These are phyloP conservation scores for Eulimnadia texana DNA, from an alignment of 1,140 invertebrate genomes.

Conservation along the genomic window DNA sequence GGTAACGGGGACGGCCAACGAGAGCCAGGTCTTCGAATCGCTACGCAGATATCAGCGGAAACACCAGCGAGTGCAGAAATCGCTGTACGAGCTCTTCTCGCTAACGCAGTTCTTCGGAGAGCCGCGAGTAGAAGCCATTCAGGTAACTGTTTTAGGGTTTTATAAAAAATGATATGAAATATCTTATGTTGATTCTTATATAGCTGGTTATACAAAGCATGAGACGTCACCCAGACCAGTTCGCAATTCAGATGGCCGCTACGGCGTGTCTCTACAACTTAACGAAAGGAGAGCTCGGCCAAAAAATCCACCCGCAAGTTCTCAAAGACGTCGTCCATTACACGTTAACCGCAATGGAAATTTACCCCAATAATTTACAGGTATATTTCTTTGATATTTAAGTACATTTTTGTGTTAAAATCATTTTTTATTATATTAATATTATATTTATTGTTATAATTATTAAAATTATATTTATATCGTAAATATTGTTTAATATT, in stretches of 20 bases:
- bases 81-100: constrained; percentile 53
- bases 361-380: constrained; percentile 48
- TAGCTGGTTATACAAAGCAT: constrained; percentile 52
- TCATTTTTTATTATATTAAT: too few species aligned
- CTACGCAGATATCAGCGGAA: constrained; percentile 45
- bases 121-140: constrained; percentile 48
- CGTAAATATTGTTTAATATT: neutral
- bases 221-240: constrained; percentile 45
- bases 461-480: constrained; percentile 3
- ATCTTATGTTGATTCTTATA: too few species aligned
- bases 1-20: constrained; percentile 44
- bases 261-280: constrained; percentile 70
- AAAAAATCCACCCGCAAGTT: constrained; percentile 48
- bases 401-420: neutral
- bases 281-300: constrained; percentile 48
- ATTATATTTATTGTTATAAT: too few species aligned
- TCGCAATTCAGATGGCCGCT: constrained; percentile 61
- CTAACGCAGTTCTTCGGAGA: constrained; percentile 42
- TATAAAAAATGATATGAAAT: too few species aligned
- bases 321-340: constrained; percentile 50
- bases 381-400: too few species aligned
- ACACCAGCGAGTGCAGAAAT: constrained; percentile 50
- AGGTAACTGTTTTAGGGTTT: too few species aligned
- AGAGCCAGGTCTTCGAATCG: constrained; percentile 46
- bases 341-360: constrained; percentile 55